Conservation (phyloP, 2,797 vertebrate genomes). For the Buceros bicornis region DNA sequence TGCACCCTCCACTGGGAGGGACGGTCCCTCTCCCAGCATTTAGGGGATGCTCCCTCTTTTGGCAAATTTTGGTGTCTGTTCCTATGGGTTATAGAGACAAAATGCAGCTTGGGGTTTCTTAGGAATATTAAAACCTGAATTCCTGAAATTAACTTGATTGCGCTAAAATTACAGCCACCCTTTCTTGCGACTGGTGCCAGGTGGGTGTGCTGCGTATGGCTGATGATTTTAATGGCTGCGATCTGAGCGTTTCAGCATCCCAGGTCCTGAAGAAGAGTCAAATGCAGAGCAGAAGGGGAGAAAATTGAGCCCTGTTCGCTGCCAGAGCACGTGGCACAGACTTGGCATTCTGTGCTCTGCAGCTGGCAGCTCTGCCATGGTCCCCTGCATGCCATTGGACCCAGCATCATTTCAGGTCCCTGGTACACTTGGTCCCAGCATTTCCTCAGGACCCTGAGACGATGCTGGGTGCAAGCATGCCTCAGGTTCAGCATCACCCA, state of each 20-base stretch:
- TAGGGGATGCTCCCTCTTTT: constrained; percentile 5
- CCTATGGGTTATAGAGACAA: neutral
- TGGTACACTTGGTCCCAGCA: too few relatives aligned
- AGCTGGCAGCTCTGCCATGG: neutral
- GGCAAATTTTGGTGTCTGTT: neutral
- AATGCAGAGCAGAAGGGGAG: neutral
- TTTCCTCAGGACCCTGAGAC: too few relatives aligned
- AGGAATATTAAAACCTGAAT: neutral
- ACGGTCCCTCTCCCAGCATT: accelerated
- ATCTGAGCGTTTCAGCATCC: neutral
- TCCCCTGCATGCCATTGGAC: neutral
- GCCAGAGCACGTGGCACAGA: neutral
- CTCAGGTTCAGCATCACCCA: neutral
- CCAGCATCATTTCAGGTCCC: neutral
- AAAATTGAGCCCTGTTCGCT: neutral
- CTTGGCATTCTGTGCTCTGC: neutral
- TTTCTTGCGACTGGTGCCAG: neutral
- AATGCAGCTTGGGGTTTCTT: neutral
- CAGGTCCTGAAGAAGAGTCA: neutral
- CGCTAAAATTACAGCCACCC: neutral
- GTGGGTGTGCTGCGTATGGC: neutral
- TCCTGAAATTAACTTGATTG: neutral
- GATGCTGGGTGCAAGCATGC: too few relatives aligned
- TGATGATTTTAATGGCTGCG: neutral
- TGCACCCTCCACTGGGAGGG: neutral